phyloP scores from a whole-genome alignment of 2,888 invertebrate species.

The Sinelater perroti region DNA sequence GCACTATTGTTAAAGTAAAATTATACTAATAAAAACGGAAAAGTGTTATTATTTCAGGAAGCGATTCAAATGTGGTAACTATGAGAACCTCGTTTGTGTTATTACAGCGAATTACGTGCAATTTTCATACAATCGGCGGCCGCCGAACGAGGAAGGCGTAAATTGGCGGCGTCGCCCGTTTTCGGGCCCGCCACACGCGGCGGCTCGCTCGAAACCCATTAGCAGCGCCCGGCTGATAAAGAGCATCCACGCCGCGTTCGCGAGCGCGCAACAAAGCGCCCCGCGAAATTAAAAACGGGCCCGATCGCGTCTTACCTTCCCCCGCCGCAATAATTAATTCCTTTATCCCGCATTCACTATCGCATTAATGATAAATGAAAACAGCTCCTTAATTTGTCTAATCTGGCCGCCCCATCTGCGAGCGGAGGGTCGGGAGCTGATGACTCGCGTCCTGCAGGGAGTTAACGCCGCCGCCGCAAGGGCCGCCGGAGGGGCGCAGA shows the following conservation, averaged over 20 bases:
- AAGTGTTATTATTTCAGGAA: background rate
- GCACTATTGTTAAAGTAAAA: no score
- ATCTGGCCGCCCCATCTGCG: constrained; percentile 37
- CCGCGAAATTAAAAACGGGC: constrained; percentile 9
- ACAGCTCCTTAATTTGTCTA: constrained; percentile 44
- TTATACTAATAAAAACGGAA: no score
- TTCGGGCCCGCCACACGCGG: no score
- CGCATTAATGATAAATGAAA: constrained; percentile 43
- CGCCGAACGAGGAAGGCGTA: no score
- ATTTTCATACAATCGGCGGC: no score
- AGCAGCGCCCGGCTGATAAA: no score
- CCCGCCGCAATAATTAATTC: constrained; percentile 31
- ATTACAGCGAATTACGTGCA: no score
- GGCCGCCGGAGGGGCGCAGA: constrained; percentile 35
- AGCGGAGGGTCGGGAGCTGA: constrained; percentile 37
- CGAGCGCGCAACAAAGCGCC: constrained; percentile 10
- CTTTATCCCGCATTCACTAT: constrained; percentile 35
- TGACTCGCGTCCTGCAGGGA: constrained; percentile 42
- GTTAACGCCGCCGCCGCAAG: constrained; percentile 42
- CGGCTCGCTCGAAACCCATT: no score
- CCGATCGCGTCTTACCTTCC: constrained; percentile 24
- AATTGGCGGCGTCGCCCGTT: no score
- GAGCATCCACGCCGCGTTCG: no score
- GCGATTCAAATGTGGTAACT: background rate
- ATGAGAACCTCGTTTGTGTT: no score